A percentile compares a stretch with the other conserved stretches of the same genome.
phyloP scores from a whole-genome alignment of 2,888 invertebrate species.

The Spialia ferax region DNA sequence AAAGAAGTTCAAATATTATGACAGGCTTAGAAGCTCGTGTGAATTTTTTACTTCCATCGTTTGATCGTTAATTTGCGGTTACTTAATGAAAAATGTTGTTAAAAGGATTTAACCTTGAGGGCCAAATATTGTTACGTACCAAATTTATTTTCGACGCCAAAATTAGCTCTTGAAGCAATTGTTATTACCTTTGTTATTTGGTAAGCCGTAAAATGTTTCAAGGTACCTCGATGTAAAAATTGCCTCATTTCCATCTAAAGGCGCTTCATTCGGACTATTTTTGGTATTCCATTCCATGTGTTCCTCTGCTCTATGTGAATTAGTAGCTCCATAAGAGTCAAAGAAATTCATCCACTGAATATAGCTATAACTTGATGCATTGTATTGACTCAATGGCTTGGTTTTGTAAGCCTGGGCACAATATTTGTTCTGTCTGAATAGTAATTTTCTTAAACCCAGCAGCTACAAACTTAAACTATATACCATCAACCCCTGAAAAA shows the following conservation, averaged over 20 bases:
- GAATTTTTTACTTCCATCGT: neutral
- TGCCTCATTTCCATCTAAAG: neutral
- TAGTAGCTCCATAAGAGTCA: too few species aligned
- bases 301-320: neutral
- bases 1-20: too few species aligned
- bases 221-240: neutral
- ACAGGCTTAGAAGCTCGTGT: neutral
- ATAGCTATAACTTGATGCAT: too few species aligned
- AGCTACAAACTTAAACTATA: too few species aligned
- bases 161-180: neutral
- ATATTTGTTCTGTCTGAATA: too few species aligned
- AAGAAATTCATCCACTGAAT: too few species aligned
- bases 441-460: too few species aligned
- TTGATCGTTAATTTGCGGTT: neutral
- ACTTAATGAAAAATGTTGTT: neutral
- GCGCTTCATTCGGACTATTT: neutral
- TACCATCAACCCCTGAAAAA: too few species aligned
- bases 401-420: too few species aligned
- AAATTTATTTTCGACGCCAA: constrained; percentile 7
- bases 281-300: neutral
- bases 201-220: neutral
- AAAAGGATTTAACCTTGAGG: neutral
- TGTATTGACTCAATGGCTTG: too few species aligned
- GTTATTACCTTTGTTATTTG: constrained; percentile 10
- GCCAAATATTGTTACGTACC: neutral